Evolutionary conservation across 2,888 invertebrate genomes (phyloP), one percentile per base, ranked within the genome.

Genomic region (Sisyra nigra): DNA sequence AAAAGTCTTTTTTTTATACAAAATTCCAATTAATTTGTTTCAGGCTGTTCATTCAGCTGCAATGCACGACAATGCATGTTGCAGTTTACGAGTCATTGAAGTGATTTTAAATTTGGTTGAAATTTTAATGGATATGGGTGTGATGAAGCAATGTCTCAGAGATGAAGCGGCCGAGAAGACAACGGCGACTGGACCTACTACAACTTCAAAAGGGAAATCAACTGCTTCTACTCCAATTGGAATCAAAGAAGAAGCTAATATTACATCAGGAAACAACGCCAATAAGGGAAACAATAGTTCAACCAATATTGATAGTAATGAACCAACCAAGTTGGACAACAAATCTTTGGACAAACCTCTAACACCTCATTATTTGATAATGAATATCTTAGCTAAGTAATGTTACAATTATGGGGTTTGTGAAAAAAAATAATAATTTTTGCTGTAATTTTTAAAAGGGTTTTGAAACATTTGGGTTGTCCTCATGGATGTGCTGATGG

Each of bases 61-160:
- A 1, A 74, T 88, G 49, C 76, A 91, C 58, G 92, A 94, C 55
- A 78, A 76, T 48, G 75, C 77, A 47, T 79, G 81, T 53, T 86
- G 87, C 54, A 88, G 89, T 0, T 66, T 91, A 15, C 72, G 93
- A 17, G 87, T 97, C 2, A 83, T 93, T 61, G 94, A 96, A 62
- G 85, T 88, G 2, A 84, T 94, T 54, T 64, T 98, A 13, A 94
- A 93, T 59, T 71, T 97, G 43, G 76, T 94, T 4, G 94, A 96
- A 56, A 74, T 92, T 0, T 63, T 98, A 2, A 75, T 97, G 65
- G 91, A 94, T 54, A 78, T 94, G 61, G 89, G 88, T 1, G 80
- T 92, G 0, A 65, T 86, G 47, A 83, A 80, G 53, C 65, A 66
- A 47, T 65, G 63, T 44, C 52, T 65, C 5, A 57, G 66, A 17